A percentile compares a stretch with the other conserved stretches of the same genome.
Evolutionary conservation across 2,888 invertebrate genomes (phyloP).

Genomic region (Keiferia lycopersicella): DNA sequence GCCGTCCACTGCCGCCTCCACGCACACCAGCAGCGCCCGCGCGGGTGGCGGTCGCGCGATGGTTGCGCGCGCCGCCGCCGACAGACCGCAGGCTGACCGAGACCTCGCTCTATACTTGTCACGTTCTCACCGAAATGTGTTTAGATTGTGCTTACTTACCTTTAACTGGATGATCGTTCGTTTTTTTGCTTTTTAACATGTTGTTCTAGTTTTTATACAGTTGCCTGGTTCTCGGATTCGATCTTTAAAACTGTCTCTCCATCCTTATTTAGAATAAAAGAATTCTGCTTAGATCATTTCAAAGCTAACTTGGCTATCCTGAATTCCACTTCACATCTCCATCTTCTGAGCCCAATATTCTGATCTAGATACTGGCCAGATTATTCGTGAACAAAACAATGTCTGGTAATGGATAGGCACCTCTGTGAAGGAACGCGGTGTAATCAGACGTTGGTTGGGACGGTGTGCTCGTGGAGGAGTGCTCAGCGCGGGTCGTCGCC

Average conservation of each 20-base stretch:
- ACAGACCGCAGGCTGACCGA: slow-evolving; percentile 25
- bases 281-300: not conserved
- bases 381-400: slow-evolving; percentile 7
- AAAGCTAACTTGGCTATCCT: not conserved
- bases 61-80: slow-evolving; percentile 42
- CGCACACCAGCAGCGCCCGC: not conserved
- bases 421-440: not conserved
- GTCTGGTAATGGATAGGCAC: not conserved
- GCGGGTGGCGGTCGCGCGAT: slow-evolving; percentile 57
- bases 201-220: not conserved
- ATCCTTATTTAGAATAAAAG: not conserved
- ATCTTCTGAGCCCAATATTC: not conserved
- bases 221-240: not conserved
- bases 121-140: not conserved
- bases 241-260: not conserved
- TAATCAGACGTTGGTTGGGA: not conserved
- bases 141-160: not conserved
- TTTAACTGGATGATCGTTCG: not conserved
- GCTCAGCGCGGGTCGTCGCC: slow-evolving; percentile 29
- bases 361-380: not conserved
- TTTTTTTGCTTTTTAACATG: not conserved
- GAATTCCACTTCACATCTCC: not conserved
- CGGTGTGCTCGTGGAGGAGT: not conserved
- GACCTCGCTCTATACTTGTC: slow-evolving; percentile 16
- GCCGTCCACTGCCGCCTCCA: slow-evolving; percentile 28